Percentiles rank a stretch among this genome's conserved stretches.
Evolutionary conservation across 2,113 vertebrate genomes (phyloP).

Genomic region (Nycticryphes semicollaris): DNA sequence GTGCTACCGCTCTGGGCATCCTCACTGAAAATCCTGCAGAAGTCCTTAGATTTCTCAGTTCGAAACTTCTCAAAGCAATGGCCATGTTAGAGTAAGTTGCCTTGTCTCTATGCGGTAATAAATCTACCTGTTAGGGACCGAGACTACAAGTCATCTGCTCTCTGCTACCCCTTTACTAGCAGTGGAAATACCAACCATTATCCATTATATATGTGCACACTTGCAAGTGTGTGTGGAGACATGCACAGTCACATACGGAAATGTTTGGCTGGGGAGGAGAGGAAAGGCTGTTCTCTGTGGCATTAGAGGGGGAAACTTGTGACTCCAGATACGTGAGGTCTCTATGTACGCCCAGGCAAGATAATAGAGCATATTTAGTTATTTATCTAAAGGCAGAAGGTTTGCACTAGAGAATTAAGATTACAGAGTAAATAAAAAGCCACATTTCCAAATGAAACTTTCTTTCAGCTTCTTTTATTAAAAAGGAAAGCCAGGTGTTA

Average conservation of each 20-base stretch:
- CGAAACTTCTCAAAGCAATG: not conserved
- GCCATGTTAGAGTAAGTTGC: not conserved
- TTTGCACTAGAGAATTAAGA: not conserved
- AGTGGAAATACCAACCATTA: not conserved
- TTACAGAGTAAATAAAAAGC: not conserved
- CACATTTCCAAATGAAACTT: not conserved
- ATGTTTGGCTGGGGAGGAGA: not conserved
- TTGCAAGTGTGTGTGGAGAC: not conserved
- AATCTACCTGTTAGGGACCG: not conserved
- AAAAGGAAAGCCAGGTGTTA: not conserved
- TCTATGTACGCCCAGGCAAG: not conserved
- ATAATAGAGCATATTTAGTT: not conserved
- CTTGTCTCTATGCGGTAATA: not conserved
- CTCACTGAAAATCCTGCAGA: not conserved
- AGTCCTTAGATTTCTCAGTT: not conserved
- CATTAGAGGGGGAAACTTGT: not conserved
- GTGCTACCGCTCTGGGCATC: not conserved
- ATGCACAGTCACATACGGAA: not conserved
- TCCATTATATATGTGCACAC: not conserved
- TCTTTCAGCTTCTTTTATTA: not conserved
- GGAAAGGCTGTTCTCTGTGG: not conserved
- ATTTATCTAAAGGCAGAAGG: not conserved
- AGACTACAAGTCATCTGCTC: not conserved
- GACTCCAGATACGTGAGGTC: not conserved
- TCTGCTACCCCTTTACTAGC: not conserved